Base-by-base conservation (phyloP, 2,888 invertebrate genomes). In the Sarcophaga caerulescens region DNA sequence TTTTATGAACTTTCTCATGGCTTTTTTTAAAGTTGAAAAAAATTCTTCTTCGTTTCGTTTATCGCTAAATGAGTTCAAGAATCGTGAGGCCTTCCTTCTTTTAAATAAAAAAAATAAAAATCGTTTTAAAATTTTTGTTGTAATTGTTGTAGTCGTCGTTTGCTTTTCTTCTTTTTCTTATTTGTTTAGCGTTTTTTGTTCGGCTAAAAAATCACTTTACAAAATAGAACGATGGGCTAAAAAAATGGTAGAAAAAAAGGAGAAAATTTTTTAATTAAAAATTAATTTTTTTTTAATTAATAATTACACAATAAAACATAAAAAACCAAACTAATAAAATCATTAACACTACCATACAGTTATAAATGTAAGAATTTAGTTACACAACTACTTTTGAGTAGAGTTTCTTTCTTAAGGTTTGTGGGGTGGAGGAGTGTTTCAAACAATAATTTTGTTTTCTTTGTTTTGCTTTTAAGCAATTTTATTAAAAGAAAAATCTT, bases 131-230 rank as follows among this genome's bases (percentile, higher is more conserved):
- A 87, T 35, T 85, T 44, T 68, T 23, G 59, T 81, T 25, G 21
- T 60, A 52, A 52, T 52, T 52, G 52, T 52, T 52, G 12, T 52
- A 84, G 35, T 77, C 45, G 71, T 81, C 17, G 12, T 85, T 88
- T 83, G 80, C 80, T 87, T 79, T 82, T 88, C 12, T 82, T 88
- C 12, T 78, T 87, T 84, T 87, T 84, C 75, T 82, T 82, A 85
- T 85, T 89, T 89, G 88, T 89, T 89, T 90, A 89, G 89, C 60
- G 4, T 76, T 74, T 75, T 85, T 63, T 35, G 17, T 66, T 14
- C 57, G 71, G 17, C 66, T 47, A 17, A 47, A 73, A 47, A 60
- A 66, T 66, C 23, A 66, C 65, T 73, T 82, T 82, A 82, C 60
- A 47, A 59, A 47, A 82, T 60, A 62, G 82, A 21, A 19, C 82